Percentiles rank a stretch among this genome's conserved stretches.
Conservation (phyloP, 2,113 vertebrate genomes). For the Archilochus colubris region DNA sequence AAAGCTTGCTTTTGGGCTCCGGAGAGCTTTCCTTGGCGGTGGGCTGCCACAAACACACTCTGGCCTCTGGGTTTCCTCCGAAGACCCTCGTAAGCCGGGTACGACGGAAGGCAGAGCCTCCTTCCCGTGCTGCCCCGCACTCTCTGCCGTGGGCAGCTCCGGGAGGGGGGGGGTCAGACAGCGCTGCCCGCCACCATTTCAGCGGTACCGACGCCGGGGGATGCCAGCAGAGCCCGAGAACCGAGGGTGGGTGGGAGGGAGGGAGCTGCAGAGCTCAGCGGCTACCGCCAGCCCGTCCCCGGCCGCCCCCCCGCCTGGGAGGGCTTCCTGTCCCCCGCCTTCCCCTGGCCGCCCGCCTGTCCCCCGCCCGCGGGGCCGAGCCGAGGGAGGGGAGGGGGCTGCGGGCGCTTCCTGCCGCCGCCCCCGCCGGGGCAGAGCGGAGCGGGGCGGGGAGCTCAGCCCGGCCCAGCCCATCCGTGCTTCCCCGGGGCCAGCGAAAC, state of each 20-base stretch:
- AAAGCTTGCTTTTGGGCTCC: accelerated
- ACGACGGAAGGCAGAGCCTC: too few species aligned
- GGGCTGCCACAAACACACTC: neutral
- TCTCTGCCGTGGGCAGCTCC: too few species aligned
- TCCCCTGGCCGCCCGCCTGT: neutral
- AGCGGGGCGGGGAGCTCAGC: neutral
- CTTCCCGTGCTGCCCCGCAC: neutral
- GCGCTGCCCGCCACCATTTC: neutral
- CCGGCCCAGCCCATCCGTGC: neutral
- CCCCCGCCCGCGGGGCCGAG: neutral
- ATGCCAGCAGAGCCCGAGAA: too few species aligned
- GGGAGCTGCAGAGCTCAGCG: neutral
- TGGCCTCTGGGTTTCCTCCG: neutral
- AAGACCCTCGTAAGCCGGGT: too few species aligned
- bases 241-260: neutral
- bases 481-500: neutral
- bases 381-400: neutral
- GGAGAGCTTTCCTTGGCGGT: neutral
- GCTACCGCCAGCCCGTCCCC: neutral
- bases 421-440: conserved; percentile 32
- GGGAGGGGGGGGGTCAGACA: too few species aligned
- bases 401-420: conserved; percentile 27
- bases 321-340: conserved; percentile 26
- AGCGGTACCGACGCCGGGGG: neutral
- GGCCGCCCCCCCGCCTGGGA: neutral